Base-by-base conservation (phyloP, 2,113 vertebrate genomes). In the Anguilla japonica region DNA sequence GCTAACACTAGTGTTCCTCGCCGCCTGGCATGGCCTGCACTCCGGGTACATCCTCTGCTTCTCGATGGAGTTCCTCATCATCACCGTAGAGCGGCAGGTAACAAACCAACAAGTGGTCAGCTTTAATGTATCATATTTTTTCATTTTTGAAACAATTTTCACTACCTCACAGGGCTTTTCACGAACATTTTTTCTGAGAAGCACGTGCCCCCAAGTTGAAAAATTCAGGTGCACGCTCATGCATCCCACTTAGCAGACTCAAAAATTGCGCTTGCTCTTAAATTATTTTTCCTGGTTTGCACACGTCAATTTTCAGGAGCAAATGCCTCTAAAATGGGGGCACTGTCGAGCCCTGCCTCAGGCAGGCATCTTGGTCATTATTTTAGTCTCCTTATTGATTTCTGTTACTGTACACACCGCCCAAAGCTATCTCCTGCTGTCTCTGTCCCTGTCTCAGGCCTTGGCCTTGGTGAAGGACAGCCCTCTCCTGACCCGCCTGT, bases 31-130 rank as follows among this genome's bases (percentile, higher is more conserved):
- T 0, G 98, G 98, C 82, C 95, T 98, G 46, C 98, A 99, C 93
- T 99, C 98, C 0, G 98, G 98, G 60, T 99, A 99, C 95, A 87
- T 99, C 90, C 75, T 99, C 88, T 99, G 98, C 93, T 99, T 99
- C 94, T 97, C 98, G 43, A 96, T 99, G 97, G 98, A 99, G 93
- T 94, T 99, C 91, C 94, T 99, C 71, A 99, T 99, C 84, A 96
- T 99, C 88, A 95, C 95, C 0, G 96, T 98, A 85, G 98, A 99
- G 91, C 96, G 94, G 95, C 96, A 98, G 98, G 98, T 99, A 87
- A 0, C 18, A 34, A 20, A 8, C 20, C 40, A 20, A 0, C 8
- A 13, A 43, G 26, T 57, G 3, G 82, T 14, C 53, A 7, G 26
- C n/a, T n/a, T 34, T 75, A 29, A n/a, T 13, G 13, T n/a, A 75